A percentile compares a stretch with the other conserved stretches of the same genome.
These are phyloP conservation scores for Nemotelus pantherinus DNA, from an alignment of 2,888 invertebrate genomes.

Conservation along the genomic window DNA sequence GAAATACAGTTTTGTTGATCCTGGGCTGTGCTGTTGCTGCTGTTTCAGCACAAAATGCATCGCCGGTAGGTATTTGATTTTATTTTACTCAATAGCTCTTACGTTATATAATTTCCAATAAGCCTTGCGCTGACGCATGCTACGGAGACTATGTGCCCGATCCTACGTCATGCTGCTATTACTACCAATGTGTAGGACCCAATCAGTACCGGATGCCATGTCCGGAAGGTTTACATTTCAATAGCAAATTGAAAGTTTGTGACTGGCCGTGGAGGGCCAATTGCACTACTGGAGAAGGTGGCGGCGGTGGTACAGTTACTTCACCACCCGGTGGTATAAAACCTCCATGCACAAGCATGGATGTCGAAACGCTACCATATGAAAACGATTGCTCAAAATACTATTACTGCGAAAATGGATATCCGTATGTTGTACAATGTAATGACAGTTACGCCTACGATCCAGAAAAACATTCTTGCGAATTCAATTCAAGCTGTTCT, in stretches of 20 bases:
- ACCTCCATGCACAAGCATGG: background rate
- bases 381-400: slow-evolving; percentile 57
- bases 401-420: slow-evolving; percentile 56
- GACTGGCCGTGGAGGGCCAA: slow-evolving; percentile 23
- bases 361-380: background rate
- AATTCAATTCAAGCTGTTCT: too few relatives aligned
- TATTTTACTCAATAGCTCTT: slow-evolving; percentile 3
- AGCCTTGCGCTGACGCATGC: slow-evolving; percentile 8
- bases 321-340: background rate
- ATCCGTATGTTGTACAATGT: slow-evolving; percentile 54
- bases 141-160: slow-evolving; percentile 4
- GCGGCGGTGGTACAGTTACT: background rate
- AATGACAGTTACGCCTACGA: too few relatives aligned
- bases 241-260: slow-evolving; percentile 13
- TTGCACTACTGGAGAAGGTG: slow-evolving; percentile 6
- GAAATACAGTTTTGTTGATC: background rate
- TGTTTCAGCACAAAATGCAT: background rate
- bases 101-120: background rate
- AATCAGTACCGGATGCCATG: background rate
- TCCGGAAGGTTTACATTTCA: slow-evolving; percentile 26
- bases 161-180: slow-evolving; percentile 7
- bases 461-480: too few relatives aligned
- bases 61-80: background rate
- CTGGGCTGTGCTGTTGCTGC: background rate
- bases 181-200: background rate